Evolutionary conservation across 2,113 vertebrate species (phyloP), one percentile per base, ranked within the genome.

Genomic region (Heterotilapia buettikoferi): DNA sequence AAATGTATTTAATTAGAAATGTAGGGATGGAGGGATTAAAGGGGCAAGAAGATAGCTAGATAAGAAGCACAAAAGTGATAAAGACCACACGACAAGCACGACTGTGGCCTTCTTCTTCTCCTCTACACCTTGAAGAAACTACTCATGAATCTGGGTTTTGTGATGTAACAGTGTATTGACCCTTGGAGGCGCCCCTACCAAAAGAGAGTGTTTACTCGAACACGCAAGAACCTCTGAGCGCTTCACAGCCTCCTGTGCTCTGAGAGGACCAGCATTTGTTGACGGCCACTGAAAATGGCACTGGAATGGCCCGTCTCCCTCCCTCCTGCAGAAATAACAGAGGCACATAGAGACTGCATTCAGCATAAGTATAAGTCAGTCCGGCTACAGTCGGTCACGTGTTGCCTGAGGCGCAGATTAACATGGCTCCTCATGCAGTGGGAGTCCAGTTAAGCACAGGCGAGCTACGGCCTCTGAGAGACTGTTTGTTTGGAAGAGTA

Each of bases 161-260:
- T 95, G 94, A 96, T 93, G 92, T 94, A 95, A 95, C 90, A 90
- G 76, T 63, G 83, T 94, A 84, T 94, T 96, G 93, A 95, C 94
- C 93, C 92, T 95, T 93, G 87, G 92, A 92, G 94, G 93, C 87
- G 93, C 91, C 90, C 61, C 78, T 24, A 93, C 93, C 88, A 84
- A 88, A 92, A 92, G 90, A 89, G 92, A 91, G 92, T 90, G 91
- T 95, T 95, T 95, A 94, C 92, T 92, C 13, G 82, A 94, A 95
- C 86, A 90, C 73, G 91, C 90, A 88, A 93, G 89, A 84, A 79
- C 89, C 93, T 89, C 84, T 4, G 40, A 92, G 78, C 13, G 38
- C 92, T 94, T 92, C 91, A 86, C 88, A 90, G 92, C 82, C 87
- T 88, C 85, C 83, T 87, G 87, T 84, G 86, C 91, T 86, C 50